A percentile compares a stretch with the other conserved stretches of the same genome.
Conservation (phyloP, 2,888 invertebrate genomes). For the Branchellion lobata region DNA sequence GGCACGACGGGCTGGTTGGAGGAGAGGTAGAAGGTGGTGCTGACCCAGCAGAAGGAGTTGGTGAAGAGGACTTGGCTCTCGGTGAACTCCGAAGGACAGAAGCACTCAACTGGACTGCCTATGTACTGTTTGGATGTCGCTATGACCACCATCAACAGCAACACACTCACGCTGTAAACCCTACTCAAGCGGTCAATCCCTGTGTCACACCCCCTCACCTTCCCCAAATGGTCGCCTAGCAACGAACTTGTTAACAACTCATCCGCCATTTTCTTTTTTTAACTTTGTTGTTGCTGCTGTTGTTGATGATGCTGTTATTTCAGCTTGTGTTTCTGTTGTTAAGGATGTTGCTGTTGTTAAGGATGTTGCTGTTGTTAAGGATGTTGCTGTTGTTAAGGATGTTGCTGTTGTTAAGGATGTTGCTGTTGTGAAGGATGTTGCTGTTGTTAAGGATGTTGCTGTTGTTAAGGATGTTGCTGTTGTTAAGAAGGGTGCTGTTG, state of each 20-base stretch:
- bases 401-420: not conserved
- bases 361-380: too few relatives aligned
- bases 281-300: too few relatives aligned
- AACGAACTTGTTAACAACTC: too few relatives aligned
- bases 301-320: too few relatives aligned
- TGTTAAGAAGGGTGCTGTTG: not conserved
- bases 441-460: not conserved
- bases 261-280: too few relatives aligned
- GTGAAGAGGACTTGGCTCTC: constrained; percentile 42
- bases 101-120: constrained; percentile 42
- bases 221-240: too few relatives aligned
- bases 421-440: not conserved
- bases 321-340: too few relatives aligned
- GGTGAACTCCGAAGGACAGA: constrained; percentile 45
- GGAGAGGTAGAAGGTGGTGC: constrained; percentile 43
- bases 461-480: not conserved
- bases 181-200: constrained; percentile 32
- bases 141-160: constrained; percentile 21
- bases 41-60: constrained; percentile 44
- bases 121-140: constrained; percentile 43
- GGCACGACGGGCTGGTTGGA: constrained; percentile 29
- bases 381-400: not conserved
- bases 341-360: too few relatives aligned
- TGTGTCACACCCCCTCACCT: not conserved
- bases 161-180: constrained; percentile 15